Evolutionary conservation across 2,113 vertebrate species (phyloP), one percentile per base, ranked within the genome.

Genomic region (Uria aalge): DNA sequence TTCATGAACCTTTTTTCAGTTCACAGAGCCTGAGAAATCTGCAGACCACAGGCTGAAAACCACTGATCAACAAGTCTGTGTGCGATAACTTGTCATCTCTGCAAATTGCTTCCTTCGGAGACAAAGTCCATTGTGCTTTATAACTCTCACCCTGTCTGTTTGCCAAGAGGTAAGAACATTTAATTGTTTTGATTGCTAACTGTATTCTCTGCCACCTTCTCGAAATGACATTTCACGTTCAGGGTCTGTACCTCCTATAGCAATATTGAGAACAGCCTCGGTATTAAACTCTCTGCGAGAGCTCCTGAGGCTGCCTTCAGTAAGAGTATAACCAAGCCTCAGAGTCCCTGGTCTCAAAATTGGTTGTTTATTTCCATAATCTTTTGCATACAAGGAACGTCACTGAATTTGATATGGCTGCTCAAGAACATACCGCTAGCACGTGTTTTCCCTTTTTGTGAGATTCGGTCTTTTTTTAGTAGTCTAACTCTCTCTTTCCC

Each of bases 21-120:
- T 89, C 56, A 24, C n/a, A 77, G 60, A 92, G 71, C 41, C 7
- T 9, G 21, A 86, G 91, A 71, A 84, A 92, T 68, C 73, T 92
- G 95, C 91, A 87, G 91, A 71, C 64, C 73, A 59, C 50, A 77
- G 94, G 72, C 26, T 94, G 89, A 60, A 89, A 97, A 67, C 77
- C 89, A 77, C 89, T 1, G 57, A 77, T 71, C 48, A 45, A 18
- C 72, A 32, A 4, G 41, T n/a, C 32, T 68, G 27, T 19, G 66
- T 6, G 71, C 3, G 50, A 22, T 32, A 60, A 62, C 47, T 45
- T n/a, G 4, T 52, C 13, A 1, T 50, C 55, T 32, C 94, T 87
- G 66, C n/a, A 38, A 7, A 29, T n/a, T 6, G 55, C 50, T 66
- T 83, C 67, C 56, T 86, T 86, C 8, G 27, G 82, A 60, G 71